Conservation (phyloP, 2,888 invertebrate genomes). For the Blera fallax region DNA sequence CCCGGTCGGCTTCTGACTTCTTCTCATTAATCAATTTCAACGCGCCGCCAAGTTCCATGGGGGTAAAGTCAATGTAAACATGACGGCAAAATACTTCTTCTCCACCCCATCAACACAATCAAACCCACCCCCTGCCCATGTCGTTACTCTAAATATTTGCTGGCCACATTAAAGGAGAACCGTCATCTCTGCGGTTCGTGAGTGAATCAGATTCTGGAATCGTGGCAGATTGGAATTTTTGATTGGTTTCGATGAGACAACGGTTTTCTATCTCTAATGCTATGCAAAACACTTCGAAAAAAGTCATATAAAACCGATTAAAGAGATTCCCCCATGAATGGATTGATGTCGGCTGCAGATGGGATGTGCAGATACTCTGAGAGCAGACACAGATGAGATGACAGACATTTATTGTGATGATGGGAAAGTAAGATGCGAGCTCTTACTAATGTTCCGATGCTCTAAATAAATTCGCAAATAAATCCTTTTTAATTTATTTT, state of each 20-base stretch:
- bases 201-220: constrained; percentile 5
- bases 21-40: constrained; percentile 39
- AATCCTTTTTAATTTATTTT: constrained; percentile 25
- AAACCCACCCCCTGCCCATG: background rate
- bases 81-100: background rate
- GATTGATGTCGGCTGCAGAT: background rate
- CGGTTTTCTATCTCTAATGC: background rate
- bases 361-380: background rate
- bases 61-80: constrained; percentile 29
- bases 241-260: constrained; percentile 16
- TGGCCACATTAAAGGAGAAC: constrained; percentile 30
- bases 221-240: constrained; percentile 28
- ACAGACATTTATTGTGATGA: constrained; percentile 30
- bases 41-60: constrained; percentile 11
- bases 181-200: background rate
- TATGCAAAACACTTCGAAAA: background rate
- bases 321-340: constrained; percentile 14
- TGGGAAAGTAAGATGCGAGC: background rate
- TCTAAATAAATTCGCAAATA: constrained; percentile 17
- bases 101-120: background rate
- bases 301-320: constrained; percentile 26
- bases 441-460: too few relatives aligned
- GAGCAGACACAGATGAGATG: background rate
- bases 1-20: background rate
- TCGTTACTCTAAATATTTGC: constrained; percentile 20